Evolutionary conservation across 2,797 vertebrate genomes (phyloP).

Genomic region (Ctenopoma multispine): DNA sequence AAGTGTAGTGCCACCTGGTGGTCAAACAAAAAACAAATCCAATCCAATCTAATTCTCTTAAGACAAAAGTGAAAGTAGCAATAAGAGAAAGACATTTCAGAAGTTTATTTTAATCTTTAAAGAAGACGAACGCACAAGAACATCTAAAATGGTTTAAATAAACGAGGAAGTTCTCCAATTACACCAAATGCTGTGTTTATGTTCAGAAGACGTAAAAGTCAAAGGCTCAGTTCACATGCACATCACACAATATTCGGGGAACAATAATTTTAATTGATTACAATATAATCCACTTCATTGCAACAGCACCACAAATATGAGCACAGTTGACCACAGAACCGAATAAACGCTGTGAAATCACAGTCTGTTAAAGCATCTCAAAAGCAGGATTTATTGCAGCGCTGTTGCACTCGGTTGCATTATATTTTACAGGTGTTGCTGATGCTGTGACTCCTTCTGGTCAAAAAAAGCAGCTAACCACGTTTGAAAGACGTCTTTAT

Average conservation of each 20-base stretch:
- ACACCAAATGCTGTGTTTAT: too few relatives aligned
- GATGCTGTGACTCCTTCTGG: not conserved
- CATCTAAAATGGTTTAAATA: too few relatives aligned
- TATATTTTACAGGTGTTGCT: not conserved
- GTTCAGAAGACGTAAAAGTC: too few relatives aligned
- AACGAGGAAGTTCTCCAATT: too few relatives aligned
- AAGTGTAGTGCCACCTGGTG: constrained; percentile 46
- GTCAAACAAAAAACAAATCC: constrained; percentile 15
- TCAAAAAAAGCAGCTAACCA: not conserved
- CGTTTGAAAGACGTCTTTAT: not conserved
- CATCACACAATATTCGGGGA: too few relatives aligned
- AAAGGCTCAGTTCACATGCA: too few relatives aligned
- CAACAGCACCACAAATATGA: not conserved
- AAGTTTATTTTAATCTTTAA: not conserved
- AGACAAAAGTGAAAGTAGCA: not conserved
- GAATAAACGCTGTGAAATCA: not conserved
- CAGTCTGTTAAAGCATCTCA: not conserved
- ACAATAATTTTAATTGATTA: not conserved
- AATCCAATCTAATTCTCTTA: not conserved
- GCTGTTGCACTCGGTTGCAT: constrained; percentile 7
- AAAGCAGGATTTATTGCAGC: not conserved
- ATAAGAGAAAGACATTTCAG: not conserved
- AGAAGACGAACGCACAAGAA: too few relatives aligned
- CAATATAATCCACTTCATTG: not conserved
- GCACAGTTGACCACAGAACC: not conserved